These are phyloP conservation scores for Sarcophaga variegata DNA, from an alignment of 2,888 invertebrate genomes.

Conservation along the genomic window DNA sequence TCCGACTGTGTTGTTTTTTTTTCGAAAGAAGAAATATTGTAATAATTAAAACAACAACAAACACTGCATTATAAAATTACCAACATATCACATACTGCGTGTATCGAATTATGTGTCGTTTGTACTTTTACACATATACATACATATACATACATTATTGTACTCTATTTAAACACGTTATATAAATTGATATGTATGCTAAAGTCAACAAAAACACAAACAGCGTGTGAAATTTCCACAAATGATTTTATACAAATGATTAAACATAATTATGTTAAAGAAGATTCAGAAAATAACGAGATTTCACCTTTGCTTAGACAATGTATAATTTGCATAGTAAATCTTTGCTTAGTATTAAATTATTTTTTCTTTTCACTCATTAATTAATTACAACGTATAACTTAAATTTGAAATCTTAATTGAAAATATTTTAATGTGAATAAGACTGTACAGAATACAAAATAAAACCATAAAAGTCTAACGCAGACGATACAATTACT, in stretches of 20 bases:
- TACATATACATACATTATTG: conserved; percentile 10
- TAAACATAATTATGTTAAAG: conserved; percentile 29
- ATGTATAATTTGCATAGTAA: conserved; percentile 24
- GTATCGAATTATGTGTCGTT: not conserved
- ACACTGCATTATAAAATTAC: conserved; percentile 18
- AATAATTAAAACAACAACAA: conserved; percentile 30
- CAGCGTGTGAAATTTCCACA: conserved; percentile 10
- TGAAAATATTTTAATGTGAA: too few species aligned
- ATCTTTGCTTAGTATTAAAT: not conserved
- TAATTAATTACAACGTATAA: too few species aligned
- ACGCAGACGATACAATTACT: too few species aligned
- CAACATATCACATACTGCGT: not conserved
- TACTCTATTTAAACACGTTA: not conserved
- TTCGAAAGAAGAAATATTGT: conserved; percentile 45
- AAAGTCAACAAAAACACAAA: not conserved
- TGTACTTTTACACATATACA: conserved; percentile 20
- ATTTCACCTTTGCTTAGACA: conserved; percentile 28
- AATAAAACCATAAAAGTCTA: too few species aligned
- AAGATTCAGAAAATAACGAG: conserved; percentile 2
- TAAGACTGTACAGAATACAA: too few species aligned
- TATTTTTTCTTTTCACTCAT: too few species aligned
- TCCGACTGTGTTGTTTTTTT: too few species aligned
- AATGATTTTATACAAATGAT: not conserved
- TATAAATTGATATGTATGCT: not conserved
- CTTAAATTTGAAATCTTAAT: too few species aligned